These are phyloP conservation scores for Wiebesia pumilae DNA, from an alignment of 1,140 invertebrate genomes.

Conservation along the genomic window DNA sequence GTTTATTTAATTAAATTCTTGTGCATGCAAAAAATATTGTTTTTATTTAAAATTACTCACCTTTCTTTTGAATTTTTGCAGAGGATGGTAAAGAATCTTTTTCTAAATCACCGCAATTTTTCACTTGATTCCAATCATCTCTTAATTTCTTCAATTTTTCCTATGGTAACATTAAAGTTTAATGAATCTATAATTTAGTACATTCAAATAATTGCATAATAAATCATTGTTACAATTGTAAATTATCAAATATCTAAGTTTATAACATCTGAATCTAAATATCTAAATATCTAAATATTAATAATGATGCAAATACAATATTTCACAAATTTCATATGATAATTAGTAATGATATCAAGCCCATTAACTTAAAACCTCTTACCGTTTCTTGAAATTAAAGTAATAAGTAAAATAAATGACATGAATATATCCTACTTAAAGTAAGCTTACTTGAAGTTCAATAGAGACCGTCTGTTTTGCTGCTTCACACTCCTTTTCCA, in stretches of 20 bases:
- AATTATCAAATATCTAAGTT: neutral
- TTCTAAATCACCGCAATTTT: conserved; percentile 69
- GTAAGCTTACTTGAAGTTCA: conserved; percentile 75
- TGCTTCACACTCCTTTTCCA: conserved; percentile 78
- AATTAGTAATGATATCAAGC: neutral
- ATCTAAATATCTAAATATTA: neutral
- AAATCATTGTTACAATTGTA: neutral
- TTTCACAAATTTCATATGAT: neutral
- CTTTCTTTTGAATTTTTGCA: conserved; percentile 54
- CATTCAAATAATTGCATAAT: neutral
- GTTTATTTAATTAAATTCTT: neutral
- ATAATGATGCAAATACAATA: neutral
- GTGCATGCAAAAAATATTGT: neutral
- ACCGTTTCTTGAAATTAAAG: neutral
- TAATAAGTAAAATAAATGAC: neutral
- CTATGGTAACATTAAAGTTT: conserved; percentile 58
- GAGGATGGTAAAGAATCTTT: conserved; percentile 49
- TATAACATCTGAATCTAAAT: neutral
- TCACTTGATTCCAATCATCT: conserved; percentile 79
- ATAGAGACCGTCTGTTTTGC: conserved; percentile 77
- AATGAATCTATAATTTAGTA: neutral
- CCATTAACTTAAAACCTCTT: neutral
- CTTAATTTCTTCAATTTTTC: conserved; percentile 78
- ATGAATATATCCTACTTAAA: neutral
- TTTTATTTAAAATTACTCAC: conserved; percentile 56